Evolutionary conservation across 2,113 vertebrate genomes (phyloP).

Genomic region (Furnarius figulus): DNA sequence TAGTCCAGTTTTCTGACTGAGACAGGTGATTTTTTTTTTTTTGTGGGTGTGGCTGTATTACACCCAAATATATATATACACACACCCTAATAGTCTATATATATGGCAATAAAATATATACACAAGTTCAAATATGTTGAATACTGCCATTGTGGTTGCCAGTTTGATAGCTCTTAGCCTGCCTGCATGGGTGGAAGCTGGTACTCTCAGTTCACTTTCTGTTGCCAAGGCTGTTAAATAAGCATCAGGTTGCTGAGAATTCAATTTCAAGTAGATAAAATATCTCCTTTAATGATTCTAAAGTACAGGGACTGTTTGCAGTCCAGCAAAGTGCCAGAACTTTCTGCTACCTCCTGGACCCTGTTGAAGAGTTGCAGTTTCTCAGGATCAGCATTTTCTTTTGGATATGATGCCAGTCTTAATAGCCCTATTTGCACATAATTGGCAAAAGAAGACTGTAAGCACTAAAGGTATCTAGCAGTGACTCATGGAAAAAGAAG

Average conservation of each 20-base stretch:
- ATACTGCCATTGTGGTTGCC: neutral
- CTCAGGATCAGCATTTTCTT: neutral
- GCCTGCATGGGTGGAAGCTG: neutral
- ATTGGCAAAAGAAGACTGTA: neutral
- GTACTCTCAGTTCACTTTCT: neutral
- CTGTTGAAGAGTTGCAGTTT: neutral
- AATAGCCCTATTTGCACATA: neutral
- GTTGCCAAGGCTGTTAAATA: neutral
- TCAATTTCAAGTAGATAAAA: neutral
- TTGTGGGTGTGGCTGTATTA: neutral
- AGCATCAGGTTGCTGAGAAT: neutral
- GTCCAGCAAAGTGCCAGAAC: neutral
- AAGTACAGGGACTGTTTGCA: neutral
- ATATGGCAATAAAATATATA: neutral
- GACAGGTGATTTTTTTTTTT: neutral
- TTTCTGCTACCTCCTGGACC: neutral
- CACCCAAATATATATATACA: neutral
- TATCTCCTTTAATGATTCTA: slow-evolving; percentile 17
- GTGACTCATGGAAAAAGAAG: neutral
- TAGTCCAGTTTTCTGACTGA: neutral
- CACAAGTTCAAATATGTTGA: neutral
- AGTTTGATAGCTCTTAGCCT: neutral
- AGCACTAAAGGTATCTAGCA: neutral
- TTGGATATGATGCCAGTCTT: neutral
- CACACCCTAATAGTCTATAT: neutral